Evolutionary conservation across 53 echinoderm and acorn worm species (phyloP), one percentile per base, ranked within the genome.

Genomic region (Astropecten irregularis): DNA sequence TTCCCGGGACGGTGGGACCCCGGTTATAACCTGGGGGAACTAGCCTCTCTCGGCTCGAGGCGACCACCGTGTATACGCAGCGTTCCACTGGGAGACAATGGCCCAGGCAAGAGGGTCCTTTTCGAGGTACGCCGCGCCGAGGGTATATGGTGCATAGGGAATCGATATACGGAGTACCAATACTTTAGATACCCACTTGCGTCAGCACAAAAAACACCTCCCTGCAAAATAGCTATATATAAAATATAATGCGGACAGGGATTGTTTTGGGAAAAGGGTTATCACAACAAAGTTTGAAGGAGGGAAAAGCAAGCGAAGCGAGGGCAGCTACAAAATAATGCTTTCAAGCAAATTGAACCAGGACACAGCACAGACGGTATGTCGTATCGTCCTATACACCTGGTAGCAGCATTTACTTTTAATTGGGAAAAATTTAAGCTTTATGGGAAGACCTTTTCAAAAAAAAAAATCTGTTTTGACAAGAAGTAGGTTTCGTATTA

Each of bases 191-290:
- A 19, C 22, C 28, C n/a, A n/a, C n/a, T n/a, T n/a, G 36, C 65
- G 36, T 38, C 36, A 65, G 65, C 36, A 21, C 21, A 11, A 35
- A 16, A 0, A 38, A 65, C 35, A 38, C 63, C 65, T 65, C 36
- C 20, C 19, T 34, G 37, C 38, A 65, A 65, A n/a, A 65, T 65
- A 65, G 65, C 65, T 18, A 65, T 65, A n/a, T n/a, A n/a, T n/a
- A n/a, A n/a, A n/a, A n/a, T n/a, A n/a, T 54, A 29, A 37, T 20
- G 65, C 36, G 19, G 37, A n/a, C 38, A 65, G 36, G 38, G 65
- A 65, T 65, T 65, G 65, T 65, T 65, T 65, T 35, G 38, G 39
- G 65, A 38, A 61, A 37, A 65, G 36, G 65, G 65, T 35, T 65
- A 38, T 65, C 20, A 65, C 19, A 38, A 38, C 65, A 58, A 36